phyloP scores from a whole-genome alignment of 2,113 vertebrate species.

The Chinchilla lanigera region DNA sequence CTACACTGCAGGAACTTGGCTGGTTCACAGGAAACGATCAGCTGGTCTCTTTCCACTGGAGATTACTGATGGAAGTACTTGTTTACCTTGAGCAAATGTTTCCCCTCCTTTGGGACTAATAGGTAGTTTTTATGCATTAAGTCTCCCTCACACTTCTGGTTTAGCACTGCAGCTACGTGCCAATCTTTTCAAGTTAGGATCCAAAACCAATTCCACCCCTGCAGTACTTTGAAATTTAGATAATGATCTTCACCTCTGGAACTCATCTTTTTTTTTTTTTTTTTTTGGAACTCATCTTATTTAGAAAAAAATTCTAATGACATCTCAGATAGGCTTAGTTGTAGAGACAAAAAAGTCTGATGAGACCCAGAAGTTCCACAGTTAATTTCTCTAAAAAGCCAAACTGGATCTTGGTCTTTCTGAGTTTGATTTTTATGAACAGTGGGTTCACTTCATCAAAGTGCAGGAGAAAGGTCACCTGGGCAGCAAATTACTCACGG shows the following conservation, averaged over 20 bases:
- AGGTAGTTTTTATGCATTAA: not conserved
- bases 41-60: not conserved
- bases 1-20: not conserved
- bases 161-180: not conserved
- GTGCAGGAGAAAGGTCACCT: constrained; percentile 31
- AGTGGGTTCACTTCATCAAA: constrained; percentile 44
- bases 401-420: not conserved
- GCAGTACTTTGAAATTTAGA: constrained; percentile 33
- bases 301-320: constrained; percentile 51
- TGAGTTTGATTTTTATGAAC: constrained; percentile 40
- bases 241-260: constrained; percentile 57
- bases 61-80: not conserved
- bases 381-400: constrained; percentile 13
- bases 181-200: constrained; percentile 44
- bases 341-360: not conserved
- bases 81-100: constrained; percentile 14
- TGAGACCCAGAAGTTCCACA: not conserved
- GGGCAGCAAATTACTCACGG: constrained; percentile 31
- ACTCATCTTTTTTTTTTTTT: constrained; percentile 55
- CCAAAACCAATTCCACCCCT: constrained; percentile 31
- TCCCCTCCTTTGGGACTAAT: not conserved
- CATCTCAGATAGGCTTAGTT: constrained; percentile 18
- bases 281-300: constrained; percentile 62
- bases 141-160: not conserved
- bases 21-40: constrained; percentile 26